These are phyloP conservation scores for Petroica traversi DNA, from an alignment of 2,113 vertebrate genomes.

Conservation along the genomic window DNA sequence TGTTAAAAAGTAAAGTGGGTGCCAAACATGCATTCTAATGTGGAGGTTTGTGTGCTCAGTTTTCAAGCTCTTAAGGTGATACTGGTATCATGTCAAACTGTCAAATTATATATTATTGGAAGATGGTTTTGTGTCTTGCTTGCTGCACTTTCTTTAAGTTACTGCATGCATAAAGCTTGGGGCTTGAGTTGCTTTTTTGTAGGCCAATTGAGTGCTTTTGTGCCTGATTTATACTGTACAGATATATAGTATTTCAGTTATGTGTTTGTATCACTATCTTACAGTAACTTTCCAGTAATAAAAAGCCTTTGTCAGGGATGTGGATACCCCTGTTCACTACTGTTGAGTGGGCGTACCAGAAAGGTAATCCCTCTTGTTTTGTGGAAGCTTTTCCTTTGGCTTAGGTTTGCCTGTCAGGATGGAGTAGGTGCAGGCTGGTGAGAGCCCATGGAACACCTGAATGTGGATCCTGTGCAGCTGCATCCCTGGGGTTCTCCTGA, in stretches of 20 bases:
- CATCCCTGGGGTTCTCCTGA: background rate
- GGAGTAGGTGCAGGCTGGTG: background rate
- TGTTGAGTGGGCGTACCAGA: background rate
- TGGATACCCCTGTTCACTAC: background rate
- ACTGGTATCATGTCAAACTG: background rate
- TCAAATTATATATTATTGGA: background rate
- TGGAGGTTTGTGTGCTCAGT: background rate
- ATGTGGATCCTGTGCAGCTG: background rate
- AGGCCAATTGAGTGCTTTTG: background rate
- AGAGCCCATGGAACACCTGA: accelerated
- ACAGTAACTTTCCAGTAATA: background rate
- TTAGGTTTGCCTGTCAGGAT: background rate
- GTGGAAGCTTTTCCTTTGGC: background rate
- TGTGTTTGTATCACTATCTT: background rate
- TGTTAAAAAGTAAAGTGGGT: background rate
- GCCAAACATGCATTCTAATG: background rate
- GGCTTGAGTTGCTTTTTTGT: background rate
- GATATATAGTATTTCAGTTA: background rate
- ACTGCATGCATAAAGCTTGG: background rate
- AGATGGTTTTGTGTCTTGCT: background rate
- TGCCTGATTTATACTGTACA: background rate
- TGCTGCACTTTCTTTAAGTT: background rate
- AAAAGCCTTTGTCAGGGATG: background rate
- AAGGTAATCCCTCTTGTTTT: background rate
- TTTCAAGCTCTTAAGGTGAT: background rate